These are phyloP conservation scores for Clitarchus hookeri DNA, from an alignment of 2,888 invertebrate species.

Conservation along the genomic window DNA sequence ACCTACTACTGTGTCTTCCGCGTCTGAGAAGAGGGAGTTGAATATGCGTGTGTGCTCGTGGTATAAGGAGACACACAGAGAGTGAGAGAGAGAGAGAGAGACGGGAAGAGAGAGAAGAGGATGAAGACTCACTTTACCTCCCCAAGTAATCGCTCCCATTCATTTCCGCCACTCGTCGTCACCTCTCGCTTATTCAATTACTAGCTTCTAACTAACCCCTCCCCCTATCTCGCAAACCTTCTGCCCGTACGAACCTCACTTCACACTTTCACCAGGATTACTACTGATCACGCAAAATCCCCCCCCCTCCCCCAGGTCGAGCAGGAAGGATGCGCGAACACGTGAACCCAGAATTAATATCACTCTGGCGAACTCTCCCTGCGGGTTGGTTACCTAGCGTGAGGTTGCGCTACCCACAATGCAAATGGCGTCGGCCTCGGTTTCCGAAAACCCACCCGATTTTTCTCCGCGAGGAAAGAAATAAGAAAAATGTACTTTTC, in stretches of 20 bases:
- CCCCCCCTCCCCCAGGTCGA: neutral
- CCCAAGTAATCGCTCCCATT: neutral
- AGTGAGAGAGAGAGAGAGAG: neutral
- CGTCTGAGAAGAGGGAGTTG: no score
- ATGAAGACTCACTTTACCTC: neutral
- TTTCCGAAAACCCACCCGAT: no score
- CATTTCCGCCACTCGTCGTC: neutral
- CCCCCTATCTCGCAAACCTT: neutral
- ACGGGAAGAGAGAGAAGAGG: no score
- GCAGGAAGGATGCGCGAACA: neutral
- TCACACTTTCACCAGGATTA: neutral
- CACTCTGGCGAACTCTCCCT: no score
- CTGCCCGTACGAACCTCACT: neutral
- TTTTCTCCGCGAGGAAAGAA: no score
- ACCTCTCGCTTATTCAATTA: conserved; percentile 14
- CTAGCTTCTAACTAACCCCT: neutral
- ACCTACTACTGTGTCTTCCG: neutral
- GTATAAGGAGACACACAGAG: neutral
- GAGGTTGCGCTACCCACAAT: no score
- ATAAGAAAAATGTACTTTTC: no score
- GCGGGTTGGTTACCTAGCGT: no score
- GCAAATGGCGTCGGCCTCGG: no score
- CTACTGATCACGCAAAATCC: conserved; percentile 7
- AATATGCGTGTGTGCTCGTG: neutral
- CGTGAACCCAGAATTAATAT: neutral